Base-by-base conservation (phyloP, 2,113 vertebrate species). In the Strigops habroptila region DNA sequence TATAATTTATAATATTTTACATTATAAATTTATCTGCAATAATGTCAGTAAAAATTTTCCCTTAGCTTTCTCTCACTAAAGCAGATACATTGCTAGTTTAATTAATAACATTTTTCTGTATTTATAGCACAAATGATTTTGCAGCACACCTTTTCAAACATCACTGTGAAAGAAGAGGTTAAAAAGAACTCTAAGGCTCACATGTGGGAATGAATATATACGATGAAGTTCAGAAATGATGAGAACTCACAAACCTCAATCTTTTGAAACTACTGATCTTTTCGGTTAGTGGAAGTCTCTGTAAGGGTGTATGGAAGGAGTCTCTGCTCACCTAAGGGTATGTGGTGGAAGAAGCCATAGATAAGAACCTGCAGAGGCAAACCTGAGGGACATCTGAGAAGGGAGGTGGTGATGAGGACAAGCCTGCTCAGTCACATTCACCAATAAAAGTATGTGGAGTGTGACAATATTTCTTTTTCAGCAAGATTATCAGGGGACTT, bases 281-380 rank as follows among this genome's bases (percentile, higher is more conserved):
- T 91, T 59, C 25, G 49, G 11, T 74, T n/a, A 37, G 60, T 52
- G 25, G 21, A 62, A 62, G 31, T 41, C 17, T 76, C 51, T 59
- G 23, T 62, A 28, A 73, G 28, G 31, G 24, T 52, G 10, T 52
- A 16, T 9, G 13, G 41, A 43, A 41, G 41, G 68, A 64, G 11
- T 18, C 43, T 92, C 35, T 92, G 33, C 43, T 83, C 2, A 22
- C 49, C 6, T 33, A 10, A 55, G 25, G 11, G 3, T 67, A 6
- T 60, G 9, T 53, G 23, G 7, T 63, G 37, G 28, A 67, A 60
- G 37, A 6, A 85, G 31, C 51, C 21, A 10, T 44, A 16, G 9
- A 10, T 13, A n/a, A 68, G 59, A 16, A 18, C 11, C 43, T 0
- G 0, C 23, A 67, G 65, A 37, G 25, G 12, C 6, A 63, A 67